These are phyloP conservation scores for Apocheima hispidaria DNA, from an alignment of 2,888 invertebrate genomes.

Conservation along the genomic window DNA sequence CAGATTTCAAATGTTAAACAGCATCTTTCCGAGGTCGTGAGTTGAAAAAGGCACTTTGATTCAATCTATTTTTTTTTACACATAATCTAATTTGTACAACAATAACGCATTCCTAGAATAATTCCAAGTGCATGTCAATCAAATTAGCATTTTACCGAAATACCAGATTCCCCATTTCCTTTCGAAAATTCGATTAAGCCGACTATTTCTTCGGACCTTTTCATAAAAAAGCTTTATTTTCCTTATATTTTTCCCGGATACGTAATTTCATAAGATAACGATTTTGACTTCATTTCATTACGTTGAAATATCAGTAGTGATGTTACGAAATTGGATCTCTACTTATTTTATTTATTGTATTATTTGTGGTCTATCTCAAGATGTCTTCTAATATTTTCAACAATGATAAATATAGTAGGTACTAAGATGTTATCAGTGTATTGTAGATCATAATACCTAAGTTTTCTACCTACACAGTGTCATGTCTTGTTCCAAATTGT, in stretches of 20 bases:
- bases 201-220: slow-evolving; percentile 18
- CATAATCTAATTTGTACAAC: too few species aligned
- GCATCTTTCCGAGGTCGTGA: too few species aligned
- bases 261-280: slow-evolving; percentile 32
- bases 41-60: too few species aligned
- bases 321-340: slow-evolving; percentile 28
- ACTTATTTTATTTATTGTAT: slow-evolving; percentile 25
- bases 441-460: background rate
- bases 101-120: background rate
- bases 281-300: slow-evolving; percentile 38
- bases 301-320: slow-evolving; percentile 31
- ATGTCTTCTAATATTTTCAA: background rate
- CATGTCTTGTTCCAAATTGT: background rate
- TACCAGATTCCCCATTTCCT: slow-evolving; percentile 18
- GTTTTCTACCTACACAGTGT: background rate
- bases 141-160: slow-evolving; percentile 11
- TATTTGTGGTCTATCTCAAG: slow-evolving; percentile 6
- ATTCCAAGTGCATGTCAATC: background rate
- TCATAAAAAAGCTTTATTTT: slow-evolving; percentile 25
- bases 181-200: slow-evolving; percentile 19
- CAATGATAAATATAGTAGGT: background rate
- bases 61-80: too few species aligned
- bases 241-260: slow-evolving; percentile 28
- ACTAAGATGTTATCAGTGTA: background rate
- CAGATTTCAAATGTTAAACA: too few species aligned